Conservation (phyloP, 1,140 invertebrate genomes). For the Bombus sibiricus region DNA sequence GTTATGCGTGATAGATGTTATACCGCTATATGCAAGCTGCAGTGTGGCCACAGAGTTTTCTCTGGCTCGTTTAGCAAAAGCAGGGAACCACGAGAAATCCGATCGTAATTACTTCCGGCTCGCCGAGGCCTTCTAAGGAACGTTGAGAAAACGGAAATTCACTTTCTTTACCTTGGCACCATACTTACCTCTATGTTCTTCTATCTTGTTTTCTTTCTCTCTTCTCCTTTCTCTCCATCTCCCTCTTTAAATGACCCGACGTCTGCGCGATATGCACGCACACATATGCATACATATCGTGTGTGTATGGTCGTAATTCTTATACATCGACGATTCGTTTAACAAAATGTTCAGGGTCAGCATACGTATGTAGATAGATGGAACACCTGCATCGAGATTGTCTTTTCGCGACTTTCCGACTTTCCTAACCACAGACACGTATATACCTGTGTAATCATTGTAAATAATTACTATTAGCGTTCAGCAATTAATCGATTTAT, state of each 20-base stretch:
- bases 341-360: conserved; percentile 35
- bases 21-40: conserved; percentile 3
- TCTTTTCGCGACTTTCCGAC: background rate
- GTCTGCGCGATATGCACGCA: background rate
- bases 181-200: conserved; percentile 1
- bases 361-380: background rate
- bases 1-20: conserved; percentile 71
- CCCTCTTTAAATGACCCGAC: background rate
- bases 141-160: conserved; percentile 66
- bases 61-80: conserved; percentile 33
- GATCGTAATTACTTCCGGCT: conserved; percentile 74
- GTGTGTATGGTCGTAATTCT: background rate
- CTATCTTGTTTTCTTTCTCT: background rate
- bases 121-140: conserved; percentile 59
- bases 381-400: conserved; percentile 17
- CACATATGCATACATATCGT: background rate
- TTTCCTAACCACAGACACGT: background rate
- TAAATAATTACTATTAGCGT: conserved; percentile 3
- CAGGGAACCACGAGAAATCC: conserved; percentile 67
- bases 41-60: conserved; percentile 20
- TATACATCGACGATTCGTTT: conserved; percentile 18
- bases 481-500: background rate
- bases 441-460: background rate
- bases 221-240: background rate
- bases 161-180: conserved; percentile 67